These are phyloP conservation scores for Machimus rusticus DNA, from an alignment of 2,888 invertebrate genomes.

Conservation along the genomic window DNA sequence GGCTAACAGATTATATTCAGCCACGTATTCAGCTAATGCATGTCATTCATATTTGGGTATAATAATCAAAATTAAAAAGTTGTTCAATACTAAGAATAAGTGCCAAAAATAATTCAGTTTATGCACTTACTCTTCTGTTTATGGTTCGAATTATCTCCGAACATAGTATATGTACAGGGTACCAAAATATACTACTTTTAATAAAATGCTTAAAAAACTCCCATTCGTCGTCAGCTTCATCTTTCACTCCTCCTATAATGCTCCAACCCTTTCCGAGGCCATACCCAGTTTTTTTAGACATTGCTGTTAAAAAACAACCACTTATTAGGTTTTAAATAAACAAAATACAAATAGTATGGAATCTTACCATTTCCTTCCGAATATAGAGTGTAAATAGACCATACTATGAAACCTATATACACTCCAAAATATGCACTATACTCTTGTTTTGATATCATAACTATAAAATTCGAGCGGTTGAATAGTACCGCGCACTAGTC, in stretches of 20 bases:
- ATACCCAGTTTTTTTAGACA: slow-evolving; percentile 52
- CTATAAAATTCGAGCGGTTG: background rate
- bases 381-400: slow-evolving; percentile 43
- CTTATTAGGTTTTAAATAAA: background rate
- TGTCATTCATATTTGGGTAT: too few relatives aligned
- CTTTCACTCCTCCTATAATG: slow-evolving; percentile 55
- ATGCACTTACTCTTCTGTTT: slow-evolving; percentile 38
- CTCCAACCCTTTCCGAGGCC: slow-evolving; percentile 56
- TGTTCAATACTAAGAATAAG: background rate
- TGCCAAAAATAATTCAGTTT: background rate
- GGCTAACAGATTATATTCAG: background rate
- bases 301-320: slow-evolving; percentile 36
- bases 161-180: slow-evolving; percentile 54
- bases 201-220: slow-evolving; percentile 57
- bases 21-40: background rate
- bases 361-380: slow-evolving; percentile 42
- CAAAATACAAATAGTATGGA: background rate
- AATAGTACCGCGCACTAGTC: background rate
- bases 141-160: slow-evolving; percentile 48
- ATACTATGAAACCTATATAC: slow-evolving; percentile 56
- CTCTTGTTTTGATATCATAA: slow-evolving; percentile 51
- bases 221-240: slow-evolving; percentile 59
- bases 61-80: too few relatives aligned
- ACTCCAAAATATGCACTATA: slow-evolving; percentile 55
- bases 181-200: slow-evolving; percentile 55